A percentile compares a stretch with the other conserved stretches of the same genome.
Conservation (phyloP, 2,113 vertebrate species). For the Poeciliopsis occidentalis region DNA sequence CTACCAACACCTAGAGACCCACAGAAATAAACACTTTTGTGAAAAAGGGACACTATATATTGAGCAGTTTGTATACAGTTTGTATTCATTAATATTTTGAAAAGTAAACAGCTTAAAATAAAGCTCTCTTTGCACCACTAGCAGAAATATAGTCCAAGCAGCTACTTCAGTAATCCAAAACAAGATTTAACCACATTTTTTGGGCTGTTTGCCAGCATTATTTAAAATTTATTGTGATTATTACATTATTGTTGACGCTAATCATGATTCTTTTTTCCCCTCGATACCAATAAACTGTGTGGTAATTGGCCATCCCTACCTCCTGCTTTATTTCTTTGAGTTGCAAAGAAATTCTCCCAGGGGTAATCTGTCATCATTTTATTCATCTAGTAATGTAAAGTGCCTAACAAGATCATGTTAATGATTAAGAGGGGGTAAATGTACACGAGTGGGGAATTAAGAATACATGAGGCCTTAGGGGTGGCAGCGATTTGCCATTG, state of each 20-base stretch:
- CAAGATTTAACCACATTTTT: background rate
- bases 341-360: conserved; percentile 16
- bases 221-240: background rate
- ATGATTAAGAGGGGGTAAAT: conserved; percentile 56
- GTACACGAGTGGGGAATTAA: conserved; percentile 35
- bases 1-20: background rate
- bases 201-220: background rate
- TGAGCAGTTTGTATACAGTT: background rate
- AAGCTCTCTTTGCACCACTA: background rate
- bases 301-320: background rate
- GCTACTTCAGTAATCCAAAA: background rate
- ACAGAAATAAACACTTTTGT: background rate
- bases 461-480: conserved; percentile 44
- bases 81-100: background rate
- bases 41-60: background rate
- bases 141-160: background rate
- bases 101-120: background rate
- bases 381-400: conserved; percentile 25
- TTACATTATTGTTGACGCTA: background rate
- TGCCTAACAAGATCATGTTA: conserved; percentile 45
- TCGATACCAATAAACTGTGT: background rate
- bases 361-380: conserved; percentile 8
- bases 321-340: conserved; percentile 7
- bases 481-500: conserved; percentile 9
- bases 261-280: background rate